Evolutionary conservation across 2,797 vertebrate genomes (phyloP).

Genomic region (Ammospiza maritima): DNA sequence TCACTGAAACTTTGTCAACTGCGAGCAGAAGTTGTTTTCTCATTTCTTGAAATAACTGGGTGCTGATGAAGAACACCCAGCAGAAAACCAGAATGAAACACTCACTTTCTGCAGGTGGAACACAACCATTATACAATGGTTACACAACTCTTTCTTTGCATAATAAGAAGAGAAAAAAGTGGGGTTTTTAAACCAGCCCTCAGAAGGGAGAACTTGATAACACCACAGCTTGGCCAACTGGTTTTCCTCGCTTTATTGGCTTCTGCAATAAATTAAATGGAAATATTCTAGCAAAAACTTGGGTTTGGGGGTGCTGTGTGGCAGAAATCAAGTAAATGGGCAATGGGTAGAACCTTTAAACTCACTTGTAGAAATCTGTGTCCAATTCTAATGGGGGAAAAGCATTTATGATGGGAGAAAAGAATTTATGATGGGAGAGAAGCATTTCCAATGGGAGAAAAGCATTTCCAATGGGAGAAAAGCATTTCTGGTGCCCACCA

Average conservation of each 20-base stretch:
- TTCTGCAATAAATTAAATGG: background rate
- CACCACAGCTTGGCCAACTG: background rate
- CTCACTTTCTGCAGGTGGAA: background rate
- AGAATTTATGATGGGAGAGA: background rate
- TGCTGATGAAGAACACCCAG: background rate
- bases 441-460: background rate
- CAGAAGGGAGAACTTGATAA: background rate
- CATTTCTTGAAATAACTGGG: background rate
- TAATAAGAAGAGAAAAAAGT: background rate
- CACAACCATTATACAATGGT: background rate
- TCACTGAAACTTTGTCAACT: background rate
- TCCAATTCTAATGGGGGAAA: background rate
- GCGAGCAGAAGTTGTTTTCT: background rate
- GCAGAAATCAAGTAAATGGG: background rate
- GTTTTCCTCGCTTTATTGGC: background rate
- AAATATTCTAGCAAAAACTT: background rate
- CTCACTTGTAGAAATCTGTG: background rate
- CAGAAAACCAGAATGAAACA: background rate
- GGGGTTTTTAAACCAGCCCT: background rate
- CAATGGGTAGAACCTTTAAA: background rate
- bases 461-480: background rate
- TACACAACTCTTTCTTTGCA: background rate
- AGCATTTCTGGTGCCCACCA: background rate
- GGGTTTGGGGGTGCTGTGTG: background rate
- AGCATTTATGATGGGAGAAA: background rate